These are phyloP conservation scores for Dissostichus mawsoni DNA, from an alignment of 2,113 vertebrate species.

Conservation along the genomic window DNA sequence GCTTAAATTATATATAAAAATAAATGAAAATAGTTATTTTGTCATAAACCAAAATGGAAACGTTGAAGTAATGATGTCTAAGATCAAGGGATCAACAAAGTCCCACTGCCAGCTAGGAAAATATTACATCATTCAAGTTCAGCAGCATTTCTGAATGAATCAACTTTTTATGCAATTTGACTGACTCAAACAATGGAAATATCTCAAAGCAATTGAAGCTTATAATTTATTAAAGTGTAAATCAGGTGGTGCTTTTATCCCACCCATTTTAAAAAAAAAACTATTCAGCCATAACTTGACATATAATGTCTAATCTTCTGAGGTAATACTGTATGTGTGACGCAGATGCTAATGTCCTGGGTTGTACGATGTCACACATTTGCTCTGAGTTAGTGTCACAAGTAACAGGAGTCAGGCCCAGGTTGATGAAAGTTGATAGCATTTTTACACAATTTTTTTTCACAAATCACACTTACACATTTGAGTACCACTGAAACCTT, in stretches of 20 bases:
- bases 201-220: neutral
- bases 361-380: neutral
- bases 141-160: neutral
- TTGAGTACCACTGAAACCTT: constrained; percentile 59
- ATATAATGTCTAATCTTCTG: neutral
- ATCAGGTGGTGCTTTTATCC: neutral
- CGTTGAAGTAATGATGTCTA: neutral
- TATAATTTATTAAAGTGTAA: neutral
- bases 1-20: neutral
- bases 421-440: neutral
- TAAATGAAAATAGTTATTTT: too few relatives aligned
- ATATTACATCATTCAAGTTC: neutral
- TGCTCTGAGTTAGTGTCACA: constrained; percentile 2
- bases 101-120: neutral
- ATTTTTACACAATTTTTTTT: neutral
- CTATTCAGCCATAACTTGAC: neutral
- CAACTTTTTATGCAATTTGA: too few relatives aligned
- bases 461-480: constrained; percentile 42
- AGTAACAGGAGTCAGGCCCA: neutral
- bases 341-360: neutral
- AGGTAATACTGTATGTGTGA: neutral
- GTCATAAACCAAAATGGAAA: neutral
- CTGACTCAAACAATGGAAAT: too few relatives aligned
- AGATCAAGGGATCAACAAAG: neutral
- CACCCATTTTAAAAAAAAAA: neutral